A percentile compares a stretch with the other conserved stretches of the same genome.
These are phyloP conservation scores for Scaptomyza cyrtandrae DNA, from an alignment of 2,888 invertebrate genomes.

Conservation along the genomic window DNA sequence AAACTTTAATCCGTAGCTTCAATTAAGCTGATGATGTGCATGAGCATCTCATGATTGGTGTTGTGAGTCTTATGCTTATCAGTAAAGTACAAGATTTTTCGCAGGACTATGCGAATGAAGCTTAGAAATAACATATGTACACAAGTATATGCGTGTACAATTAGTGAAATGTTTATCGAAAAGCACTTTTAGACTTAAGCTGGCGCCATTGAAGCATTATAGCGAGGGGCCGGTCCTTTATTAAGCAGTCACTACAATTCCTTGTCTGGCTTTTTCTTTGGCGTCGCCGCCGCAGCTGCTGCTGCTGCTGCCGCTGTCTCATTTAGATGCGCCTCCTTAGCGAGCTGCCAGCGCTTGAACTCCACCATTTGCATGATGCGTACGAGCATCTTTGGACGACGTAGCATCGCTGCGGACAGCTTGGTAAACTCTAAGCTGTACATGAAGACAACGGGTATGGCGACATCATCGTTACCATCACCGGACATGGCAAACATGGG, in stretches of 20 bases:
- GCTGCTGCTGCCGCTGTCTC: slow-evolving; percentile 51
- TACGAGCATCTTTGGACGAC: slow-evolving; percentile 86
- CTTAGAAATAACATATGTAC: slow-evolving; percentile 21
- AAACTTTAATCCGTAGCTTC: slow-evolving; percentile 16
- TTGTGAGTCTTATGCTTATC: slow-evolving; percentile 28
- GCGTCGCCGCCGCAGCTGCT: slow-evolving; percentile 20
- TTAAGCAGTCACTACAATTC: slow-evolving; percentile 69
- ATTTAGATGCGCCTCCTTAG: slow-evolving; percentile 67
- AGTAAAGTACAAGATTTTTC: slow-evolving; percentile 54
- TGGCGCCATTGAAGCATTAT: slow-evolving; percentile 16
- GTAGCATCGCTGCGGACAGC: slow-evolving; percentile 87
- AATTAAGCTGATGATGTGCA: slow-evolving; percentile 16
- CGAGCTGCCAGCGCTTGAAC: slow-evolving; percentile 83
- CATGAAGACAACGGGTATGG: slow-evolving; percentile 95
- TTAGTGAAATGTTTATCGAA: slow-evolving; percentile 50
- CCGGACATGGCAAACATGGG: slow-evolving; percentile 98
- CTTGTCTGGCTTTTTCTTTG: slow-evolving; percentile 72
- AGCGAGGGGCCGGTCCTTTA: slow-evolving; percentile 8
- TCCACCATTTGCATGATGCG: slow-evolving; percentile 84
- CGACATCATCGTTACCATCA: slow-evolving; percentile 94
- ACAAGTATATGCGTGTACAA: slow-evolving; percentile 24
- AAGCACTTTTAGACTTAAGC: slow-evolving; percentile 44
- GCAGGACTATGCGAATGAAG: slow-evolving; percentile 17
- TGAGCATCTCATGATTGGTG: not conserved
- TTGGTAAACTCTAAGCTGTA: slow-evolving; percentile 91